Conservation (phyloP, 2,888 invertebrate genomes). For the Linyphia triangularis region DNA sequence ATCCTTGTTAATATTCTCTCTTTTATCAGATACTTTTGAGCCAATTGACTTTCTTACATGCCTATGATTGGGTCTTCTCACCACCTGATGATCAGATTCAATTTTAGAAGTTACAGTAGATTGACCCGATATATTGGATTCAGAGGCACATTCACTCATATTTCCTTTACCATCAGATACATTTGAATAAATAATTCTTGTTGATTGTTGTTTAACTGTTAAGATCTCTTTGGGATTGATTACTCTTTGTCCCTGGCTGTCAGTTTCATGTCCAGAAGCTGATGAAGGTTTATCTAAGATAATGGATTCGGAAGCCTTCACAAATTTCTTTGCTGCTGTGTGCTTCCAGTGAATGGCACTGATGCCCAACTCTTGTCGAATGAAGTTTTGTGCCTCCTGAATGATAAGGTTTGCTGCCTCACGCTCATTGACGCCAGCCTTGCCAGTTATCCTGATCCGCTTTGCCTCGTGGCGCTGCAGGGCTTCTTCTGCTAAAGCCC, state of each 20-base stretch:
- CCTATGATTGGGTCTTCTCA: not conserved
- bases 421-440: constrained; percentile 87
- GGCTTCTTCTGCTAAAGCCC: constrained; percentile 85
- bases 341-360: constrained; percentile 59
- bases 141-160: no score
- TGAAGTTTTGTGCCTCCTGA: constrained; percentile 86
- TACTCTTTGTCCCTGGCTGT: not conserved
- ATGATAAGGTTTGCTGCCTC: constrained; percentile 91
- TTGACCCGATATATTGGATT: not conserved
- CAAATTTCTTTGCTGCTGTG: not conserved
- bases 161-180: no score
- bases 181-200: no score
- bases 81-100: not conserved
- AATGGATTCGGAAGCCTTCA: not conserved
- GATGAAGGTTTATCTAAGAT: not conserved
- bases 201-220: no score
- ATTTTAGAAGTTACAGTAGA: not conserved
- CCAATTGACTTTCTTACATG: not conserved
- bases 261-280: not conserved
- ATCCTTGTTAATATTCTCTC: no score
- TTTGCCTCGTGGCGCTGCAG: constrained; percentile 85
- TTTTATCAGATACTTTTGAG: not conserved
- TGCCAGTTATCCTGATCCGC: constrained; percentile 89
- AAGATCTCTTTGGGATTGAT: no score
- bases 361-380: constrained; percentile 79